Percentiles rank a stretch among this genome's conserved stretches.
Conservation (phyloP, 2,797 vertebrate genomes). For the Momotus momota region DNA sequence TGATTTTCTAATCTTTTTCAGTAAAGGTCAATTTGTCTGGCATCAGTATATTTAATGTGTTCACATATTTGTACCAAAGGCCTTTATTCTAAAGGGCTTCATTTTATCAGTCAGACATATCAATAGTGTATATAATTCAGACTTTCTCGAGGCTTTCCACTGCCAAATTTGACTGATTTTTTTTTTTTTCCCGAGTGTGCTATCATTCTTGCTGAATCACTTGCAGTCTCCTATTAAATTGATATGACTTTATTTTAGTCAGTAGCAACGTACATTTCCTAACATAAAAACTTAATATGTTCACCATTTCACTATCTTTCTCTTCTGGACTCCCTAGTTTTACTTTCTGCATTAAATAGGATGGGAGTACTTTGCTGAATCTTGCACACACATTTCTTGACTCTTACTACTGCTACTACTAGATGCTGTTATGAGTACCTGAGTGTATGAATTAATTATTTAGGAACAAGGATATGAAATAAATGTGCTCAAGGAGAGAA, state of each 20-base stretch:
- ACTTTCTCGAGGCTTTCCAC: conserved; percentile 21
- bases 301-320: conserved; percentile 7
- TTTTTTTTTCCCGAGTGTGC: neutral
- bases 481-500: conserved; percentile 13
- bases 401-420: conserved; percentile 33
- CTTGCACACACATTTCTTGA: conserved; percentile 6
- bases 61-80: conserved; percentile 39
- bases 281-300: conserved; percentile 12
- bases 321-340: neutral
- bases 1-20: conserved; percentile 50
- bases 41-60: conserved; percentile 39
- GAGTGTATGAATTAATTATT: conserved; percentile 62
- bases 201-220: conserved; percentile 29
- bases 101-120: conserved; percentile 36
- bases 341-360: neutral
- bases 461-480: conserved; percentile 26
- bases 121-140: neutral
- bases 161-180: neutral
- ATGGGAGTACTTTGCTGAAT: conserved; percentile 12
- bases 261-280: conserved; percentile 10
- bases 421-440: conserved; percentile 45
- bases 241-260: conserved; percentile 26
- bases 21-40: conserved; percentile 58
- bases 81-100: conserved; percentile 34
- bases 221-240: conserved; percentile 20